Evolutionary conservation across 1,140 invertebrate species (phyloP), one percentile per base, ranked within the genome.

Genomic region (Pogonomyrmex californicus): DNA sequence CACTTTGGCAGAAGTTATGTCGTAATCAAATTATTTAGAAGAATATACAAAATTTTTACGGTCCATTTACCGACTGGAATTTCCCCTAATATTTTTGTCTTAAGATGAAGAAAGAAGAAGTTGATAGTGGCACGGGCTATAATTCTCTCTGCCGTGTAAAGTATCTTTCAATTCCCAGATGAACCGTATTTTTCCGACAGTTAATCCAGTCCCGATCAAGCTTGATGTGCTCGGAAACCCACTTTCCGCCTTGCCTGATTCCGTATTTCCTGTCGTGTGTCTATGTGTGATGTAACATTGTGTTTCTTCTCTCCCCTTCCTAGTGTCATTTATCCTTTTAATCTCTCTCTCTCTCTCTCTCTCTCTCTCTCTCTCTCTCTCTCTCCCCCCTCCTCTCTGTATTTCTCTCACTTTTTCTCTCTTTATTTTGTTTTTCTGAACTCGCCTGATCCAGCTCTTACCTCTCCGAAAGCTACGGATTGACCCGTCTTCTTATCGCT

Each of bases 191-290:
- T 73, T n/a, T 17, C 12, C 41, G 17, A n/a, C 79, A 23, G 66
- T 58, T 83, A 83, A 83, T 83, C 68, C 79, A 83, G 70, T 62
- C 68, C 44, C n/a, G 68, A 83, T 89, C 83, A 86, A 86, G 54
- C 17, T 89, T 76, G 83, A 88, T 82, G 88, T 73, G 82, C 88
- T 89, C 88, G 68, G 76, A 86, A 81, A 70, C 68, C 66, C 76
- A 51, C 62, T 38, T 62, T 66, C 65, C 41, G 44, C 58, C 81
- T 88, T 88, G 58, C 63, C 81, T 75, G n/a, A 79, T 88, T 86
- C 87, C 14, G 62, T 56, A 54, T 62, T 30, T 58, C 75, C 56
- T 49, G 5, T 78, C 87, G 79, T 83, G 44, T 60, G 76, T 77
- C 44, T 49, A 56, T 83, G 68, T 81, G 58, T 75, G 41, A 54